Base-by-base conservation (phyloP, 1,140 invertebrate species). In the Hestina assimilis region DNA sequence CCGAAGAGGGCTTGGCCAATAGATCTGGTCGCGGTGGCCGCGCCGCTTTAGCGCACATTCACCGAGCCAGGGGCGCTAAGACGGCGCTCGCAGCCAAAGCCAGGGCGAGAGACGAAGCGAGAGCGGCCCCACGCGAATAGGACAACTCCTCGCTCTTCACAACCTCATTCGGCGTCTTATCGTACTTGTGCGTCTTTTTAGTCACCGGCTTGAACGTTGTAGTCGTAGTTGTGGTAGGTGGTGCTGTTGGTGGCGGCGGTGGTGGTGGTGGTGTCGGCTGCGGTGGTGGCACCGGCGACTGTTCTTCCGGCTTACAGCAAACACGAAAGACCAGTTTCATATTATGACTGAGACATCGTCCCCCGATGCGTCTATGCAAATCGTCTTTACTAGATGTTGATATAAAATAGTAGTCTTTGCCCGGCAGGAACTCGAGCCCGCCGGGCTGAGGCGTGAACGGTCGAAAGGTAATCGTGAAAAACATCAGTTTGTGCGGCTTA, bases 321-420 rank as follows among this genome's bases (percentile, higher is more conserved):
- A 97, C 96, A 86, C 97, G 97, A 89, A 98, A 98, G 19, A 98
- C 95, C 33, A 98, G 94, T 91, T 97, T 97, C 96, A 98, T 98
- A 90, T 98, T 97, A 83, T 98, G 93, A 59, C 94, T 95, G 29
- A 94, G 92, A 90, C 97, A 98, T 45, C 96, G 92, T 31, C 96
- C 96, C 35, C 96, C 96, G 81, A 97, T 96, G 68, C 96, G 93
- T 75, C 96, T 92, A 80, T 98, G 95, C 65, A 97, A 89, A 77
- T 97, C 96, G 76, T 97, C 95, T 82, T 95, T 95, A 59, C 95
- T 96, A 45, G 96, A 97, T 57, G 96, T 91, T 91, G 96, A 97
- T 89, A 98, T 98, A 89, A 98, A 98, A 87, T 97, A 98, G 86
- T 98, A 98, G 87, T 98, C 96, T 81, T 96, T 95, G 55, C 97